Base-by-base conservation (phyloP, 30 jellyfish, hydroid and myxozoan species). In the Turritopsis rubra region DNA sequence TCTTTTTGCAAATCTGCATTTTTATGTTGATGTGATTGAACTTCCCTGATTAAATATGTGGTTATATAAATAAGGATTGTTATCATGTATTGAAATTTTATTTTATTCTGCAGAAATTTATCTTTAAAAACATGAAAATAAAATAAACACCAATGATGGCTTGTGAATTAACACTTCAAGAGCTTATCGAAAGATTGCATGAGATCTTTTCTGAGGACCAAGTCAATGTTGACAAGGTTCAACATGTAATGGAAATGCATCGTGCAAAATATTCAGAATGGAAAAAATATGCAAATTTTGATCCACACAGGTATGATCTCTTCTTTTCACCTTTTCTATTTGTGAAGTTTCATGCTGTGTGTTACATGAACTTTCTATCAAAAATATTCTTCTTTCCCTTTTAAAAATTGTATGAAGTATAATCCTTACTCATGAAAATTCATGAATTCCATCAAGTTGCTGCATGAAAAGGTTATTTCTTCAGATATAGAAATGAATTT, bases 151-250 rank as follows among this genome's bases (percentile, higher is more conserved):
- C 22, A 65, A 77, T 24, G 18, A 54, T 52, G 82, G 65, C 87
- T 18, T 41, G 26, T 31, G 65, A 70, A 13, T 21, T 84, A 1
- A 81, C 91, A 8, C 79, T 92, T 76, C 95, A 88, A 81, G 85
- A 53, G 66, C 72, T 92, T 75, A 72, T 87, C 53, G 96, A 92
- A 73, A 88, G 76, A 80, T 79, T 92, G 79, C 95, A 92, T 52
- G 93, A 71, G 54, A 29, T 85, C 3, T 92, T 92, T 60, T 87
- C 96, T 19, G 90, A 71, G 23, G 98, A 92, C 0, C 53, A 83
- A 16, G 95, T 92, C 18, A 77, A 92, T 54, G 98, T 89, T 18
- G 98, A 92, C 20, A 96, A 92, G 81, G 98, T 92, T 1, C 93
- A 88, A n/a, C 73, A 83, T 41, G 90, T 60, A 8, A 85, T 92